These are phyloP conservation scores for Trichomycterus rosablanca DNA, from an alignment of 2,113 vertebrate genomes.

Conservation along the genomic window DNA sequence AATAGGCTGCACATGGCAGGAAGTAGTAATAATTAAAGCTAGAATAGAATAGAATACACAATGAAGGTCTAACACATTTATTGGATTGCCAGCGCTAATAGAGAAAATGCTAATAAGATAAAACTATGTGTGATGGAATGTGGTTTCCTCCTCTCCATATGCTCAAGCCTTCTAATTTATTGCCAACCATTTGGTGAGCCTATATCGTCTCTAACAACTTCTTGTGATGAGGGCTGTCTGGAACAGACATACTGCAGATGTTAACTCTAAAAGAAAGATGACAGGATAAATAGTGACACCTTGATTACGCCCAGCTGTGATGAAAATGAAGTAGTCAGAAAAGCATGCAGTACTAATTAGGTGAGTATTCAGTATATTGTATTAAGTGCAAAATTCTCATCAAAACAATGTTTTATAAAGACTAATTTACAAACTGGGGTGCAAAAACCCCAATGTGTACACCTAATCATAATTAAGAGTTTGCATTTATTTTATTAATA, in stretches of 20 bases:
- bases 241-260: constrained; percentile 59
- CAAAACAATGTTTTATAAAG: too few relatives aligned
- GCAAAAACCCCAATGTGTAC: too few relatives aligned
- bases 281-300: constrained; percentile 62
- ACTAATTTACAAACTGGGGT: too few relatives aligned
- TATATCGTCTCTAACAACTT: constrained; percentile 26
- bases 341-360: constrained; percentile 50
- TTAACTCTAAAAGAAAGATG: constrained; percentile 47
- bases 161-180: constrained; percentile 47
- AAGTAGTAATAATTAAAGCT: too few relatives aligned
- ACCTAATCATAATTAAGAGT: too few relatives aligned
- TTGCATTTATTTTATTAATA: too few relatives aligned
- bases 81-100: too few relatives aligned
- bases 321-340: neutral
- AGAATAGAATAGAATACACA: too few relatives aligned
- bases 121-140: constrained; percentile 45
- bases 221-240: constrained; percentile 43
- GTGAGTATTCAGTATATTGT: constrained; percentile 16
- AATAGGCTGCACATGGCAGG: too few relatives aligned
- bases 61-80: too few relatives aligned
- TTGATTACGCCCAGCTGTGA: constrained; percentile 53
- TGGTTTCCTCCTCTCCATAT: constrained; percentile 55
- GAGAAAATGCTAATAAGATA: constrained; percentile 53
- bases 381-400: too few relatives aligned
- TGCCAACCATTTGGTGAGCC: constrained; percentile 44